Percentiles rank a stretch among this genome's conserved stretches.
These are phyloP conservation scores for Salvator merianae DNA, from an alignment of 2,113 vertebrate species.

Conservation along the genomic window DNA sequence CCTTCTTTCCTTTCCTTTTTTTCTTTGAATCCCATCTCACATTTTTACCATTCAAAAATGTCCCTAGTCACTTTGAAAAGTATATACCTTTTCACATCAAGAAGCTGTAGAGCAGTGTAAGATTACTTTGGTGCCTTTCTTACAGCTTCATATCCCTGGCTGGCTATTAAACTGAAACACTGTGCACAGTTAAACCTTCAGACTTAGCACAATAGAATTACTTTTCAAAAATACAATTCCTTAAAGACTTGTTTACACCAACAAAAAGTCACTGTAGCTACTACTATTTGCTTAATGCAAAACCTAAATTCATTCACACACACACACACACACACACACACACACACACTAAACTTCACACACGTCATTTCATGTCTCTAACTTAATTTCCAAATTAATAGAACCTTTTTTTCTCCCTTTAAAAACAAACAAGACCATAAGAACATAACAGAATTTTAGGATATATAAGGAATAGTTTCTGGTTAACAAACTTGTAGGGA, in stretches of 20 bases:
- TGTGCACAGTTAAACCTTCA: conserved; percentile 71
- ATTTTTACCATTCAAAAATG: background rate
- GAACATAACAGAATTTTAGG: too few species aligned
- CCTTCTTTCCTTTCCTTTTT: background rate
- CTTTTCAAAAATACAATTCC: conserved; percentile 69
- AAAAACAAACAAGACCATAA: too few species aligned
- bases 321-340: too few species aligned
- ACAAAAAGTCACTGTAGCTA: conserved; percentile 67
- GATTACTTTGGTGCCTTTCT: conserved; percentile 68
- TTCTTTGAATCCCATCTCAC: background rate
- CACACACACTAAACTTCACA: too few species aligned
- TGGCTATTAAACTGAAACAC: conserved; percentile 74
- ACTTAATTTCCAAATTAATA: too few species aligned
- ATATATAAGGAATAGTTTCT: too few species aligned
- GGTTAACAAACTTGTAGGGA: too few species aligned
- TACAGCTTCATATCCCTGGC: conserved; percentile 60
- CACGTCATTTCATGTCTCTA: too few species aligned
- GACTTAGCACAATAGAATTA: conserved; percentile 64
- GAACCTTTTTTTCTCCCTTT: too few species aligned
- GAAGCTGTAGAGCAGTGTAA: conserved; percentile 56
- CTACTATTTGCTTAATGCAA: conserved; percentile 63
- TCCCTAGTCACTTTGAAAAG: conserved; percentile 53
- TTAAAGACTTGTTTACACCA: conserved; percentile 69
- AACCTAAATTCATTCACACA: conserved; percentile 40
- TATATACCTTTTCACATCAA: conserved; percentile 47